Evolutionary conservation across 2,888 invertebrate species (phyloP), one percentile per base, ranked within the genome.

Genomic region (Malachius bipustulatus): DNA sequence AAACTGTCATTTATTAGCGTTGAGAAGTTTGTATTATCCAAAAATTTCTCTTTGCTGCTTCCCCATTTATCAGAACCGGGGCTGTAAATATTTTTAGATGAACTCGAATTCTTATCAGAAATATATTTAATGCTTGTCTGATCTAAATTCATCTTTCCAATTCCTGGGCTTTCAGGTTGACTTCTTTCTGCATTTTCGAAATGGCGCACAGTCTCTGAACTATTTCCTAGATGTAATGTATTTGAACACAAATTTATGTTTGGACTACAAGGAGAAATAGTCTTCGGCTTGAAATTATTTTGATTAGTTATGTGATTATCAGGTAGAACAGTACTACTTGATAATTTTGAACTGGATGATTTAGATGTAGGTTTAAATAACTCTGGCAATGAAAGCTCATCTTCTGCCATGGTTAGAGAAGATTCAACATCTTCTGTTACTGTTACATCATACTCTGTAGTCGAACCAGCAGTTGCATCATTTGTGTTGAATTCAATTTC

Each of bases 381-480:
- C 42, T 15, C 43, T 45, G 16, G 44, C 43, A 36, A 48, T 47
- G 11, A 44, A 33, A 15, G 11, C 16, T 43, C 42, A 16, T 51
- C 50, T 34, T 52, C 51, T 8, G 42, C 42, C 33, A 44, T 32
- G 10, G 38, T 34, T 19, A 45, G 32, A 14, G 45, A 49, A 2
- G 46, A 44, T 34, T 58, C 57, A 4, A 57, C 53, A 30, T 61
- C 60, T 49, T 59, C 60, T 0, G 56, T 59, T 50, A 73, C 70
- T 54, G 70, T 62, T 19, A 73, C 60, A 45, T 73, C 73, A 41
- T 68, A 71, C 47, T 73, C 73, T 3, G 70, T 69, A 47, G 66
- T 66, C 30, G 77, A 77, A 40, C 76, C 77, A 51, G 75, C 74
- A 35, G 77, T 77, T 36, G 76, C 76, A 55, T 77, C 73, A 52